Base-by-base conservation (phyloP, 2,113 vertebrate genomes). In the Athene cunicularia region DNA sequence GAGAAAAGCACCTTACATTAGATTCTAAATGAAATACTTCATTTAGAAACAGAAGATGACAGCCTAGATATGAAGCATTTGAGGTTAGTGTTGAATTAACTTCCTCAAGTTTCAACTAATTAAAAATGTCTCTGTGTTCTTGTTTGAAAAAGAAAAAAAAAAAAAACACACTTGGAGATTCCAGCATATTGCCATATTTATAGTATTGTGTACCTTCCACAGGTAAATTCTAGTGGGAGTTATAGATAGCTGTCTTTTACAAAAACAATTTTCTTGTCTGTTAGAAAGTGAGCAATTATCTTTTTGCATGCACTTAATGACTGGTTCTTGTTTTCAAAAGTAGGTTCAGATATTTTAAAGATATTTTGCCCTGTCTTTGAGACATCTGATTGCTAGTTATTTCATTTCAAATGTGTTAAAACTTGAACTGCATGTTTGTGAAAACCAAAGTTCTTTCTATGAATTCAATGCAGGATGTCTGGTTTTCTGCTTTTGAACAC, bases 1-100 rank as follows among this genome's bases (percentile, higher is more conserved):
- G 47, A 88, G 26, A 27, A 90, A 79, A 90, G 15, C 35, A 91
- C 66, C 72, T 79, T 58, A 45, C 79, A 81, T 87, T 75, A 89
- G 33, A 84, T 62, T 92, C 35, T 58, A 92, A 87, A 95, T 85
- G 8, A 87, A 96, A 85, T 87, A 87, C 39, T 88, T 84, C 35
- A 79, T 97, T 95, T 92, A 93, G 76, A 81, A 93, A 60, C 22
- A 81, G 86, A 68, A 88, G 39, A 72, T 53, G 83, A 87, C 14
- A 89, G 43, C 21, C 52, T 82, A 75, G 76, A 58, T 35, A 55
- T 53, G 45, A 94, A 94, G 53, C 53, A 90, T 72, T 80, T 87
- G 58, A 82, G 64, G 60, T 86, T 71, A 92, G 19, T 70, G 53
- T 11, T 93, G 73, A 84, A 89, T 89, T 83, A 81, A 79, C 77